These are phyloP conservation scores for Andricus quercusramuli DNA, from an alignment of 2,888 invertebrate species.

Conservation along the genomic window DNA sequence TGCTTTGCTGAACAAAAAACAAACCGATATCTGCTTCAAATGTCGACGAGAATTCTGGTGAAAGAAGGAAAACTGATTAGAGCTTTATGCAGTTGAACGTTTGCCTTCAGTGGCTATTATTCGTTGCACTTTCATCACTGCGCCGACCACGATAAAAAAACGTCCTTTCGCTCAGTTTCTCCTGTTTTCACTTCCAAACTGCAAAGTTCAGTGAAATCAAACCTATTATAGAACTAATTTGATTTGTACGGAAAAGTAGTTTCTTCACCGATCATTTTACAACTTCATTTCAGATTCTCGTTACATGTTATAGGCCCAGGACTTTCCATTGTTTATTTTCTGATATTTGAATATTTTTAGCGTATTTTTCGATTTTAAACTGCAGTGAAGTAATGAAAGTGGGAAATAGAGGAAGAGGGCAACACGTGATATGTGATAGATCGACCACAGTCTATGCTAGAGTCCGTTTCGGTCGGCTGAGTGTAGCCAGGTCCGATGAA, in stretches of 20 bases:
- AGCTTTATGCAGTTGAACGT: slow-evolving; percentile 23
- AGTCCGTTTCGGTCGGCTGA: slow-evolving; percentile 50
- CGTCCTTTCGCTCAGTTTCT: slow-evolving; percentile 33
- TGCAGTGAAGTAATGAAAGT: not conserved
- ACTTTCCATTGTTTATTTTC: not conserved
- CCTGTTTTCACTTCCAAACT: slow-evolving; percentile 39
- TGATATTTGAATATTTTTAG: not conserved
- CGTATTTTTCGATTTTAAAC: not conserved
- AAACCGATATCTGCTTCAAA: too few species aligned
- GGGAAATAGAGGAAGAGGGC: slow-evolving; percentile 2
- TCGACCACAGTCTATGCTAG: slow-evolving; percentile 21
- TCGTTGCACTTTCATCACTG: slow-evolving; percentile 34
- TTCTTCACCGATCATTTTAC: not conserved
- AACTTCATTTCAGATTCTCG: not conserved
- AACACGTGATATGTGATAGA: slow-evolving; percentile 17
- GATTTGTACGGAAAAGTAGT: slow-evolving; percentile 34
- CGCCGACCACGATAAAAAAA: slow-evolving; percentile 28
- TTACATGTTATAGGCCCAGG: not conserved
- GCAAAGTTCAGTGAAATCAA: slow-evolving; percentile 40
- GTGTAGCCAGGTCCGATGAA: slow-evolving; percentile 72
- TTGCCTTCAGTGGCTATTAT: slow-evolving; percentile 20
- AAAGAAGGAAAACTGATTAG: slow-evolving; percentile 25
- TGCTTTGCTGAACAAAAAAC: not conserved
- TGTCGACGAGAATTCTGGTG: slow-evolving; percentile 1
- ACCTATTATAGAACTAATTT: slow-evolving; percentile 46